These are phyloP conservation scores for Actinia equina DNA, from an alignment of 64 coral and sea anemone species.

Conservation along the genomic window DNA sequence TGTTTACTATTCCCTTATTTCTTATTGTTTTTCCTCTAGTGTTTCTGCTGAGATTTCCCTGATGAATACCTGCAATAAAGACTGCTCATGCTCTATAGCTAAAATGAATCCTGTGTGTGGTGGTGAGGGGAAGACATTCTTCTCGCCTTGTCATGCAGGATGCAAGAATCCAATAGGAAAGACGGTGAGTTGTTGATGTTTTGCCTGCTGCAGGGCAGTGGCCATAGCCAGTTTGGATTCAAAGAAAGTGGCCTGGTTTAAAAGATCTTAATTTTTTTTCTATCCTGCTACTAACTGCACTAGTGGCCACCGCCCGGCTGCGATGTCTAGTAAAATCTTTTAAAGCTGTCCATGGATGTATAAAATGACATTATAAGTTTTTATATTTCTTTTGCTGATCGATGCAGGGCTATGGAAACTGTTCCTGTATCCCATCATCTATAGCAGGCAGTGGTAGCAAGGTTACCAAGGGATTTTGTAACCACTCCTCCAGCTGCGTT, in stretches of 20 bases:
- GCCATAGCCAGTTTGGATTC: too few relatives aligned
- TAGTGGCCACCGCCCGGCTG: too few relatives aligned
- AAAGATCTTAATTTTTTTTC: too few relatives aligned
- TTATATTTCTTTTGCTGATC: background rate
- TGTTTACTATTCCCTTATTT: background rate
- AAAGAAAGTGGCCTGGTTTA: too few relatives aligned
- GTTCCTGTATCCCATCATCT: conserved; percentile 1
- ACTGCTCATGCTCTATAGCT: conserved; percentile 35
- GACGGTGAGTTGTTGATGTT: background rate
- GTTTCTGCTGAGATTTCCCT: background rate
- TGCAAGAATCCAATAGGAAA: conserved; percentile 24
- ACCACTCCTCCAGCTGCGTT: background rate
- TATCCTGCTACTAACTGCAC: too few relatives aligned
- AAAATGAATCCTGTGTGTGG: conserved; percentile 48
- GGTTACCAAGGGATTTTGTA: conserved; percentile 7
- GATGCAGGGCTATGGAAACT: background rate
- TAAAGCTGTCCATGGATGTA: background rate
- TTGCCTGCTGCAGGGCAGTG: too few relatives aligned
- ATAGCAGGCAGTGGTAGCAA: background rate
- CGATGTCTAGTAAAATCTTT: too few relatives aligned
- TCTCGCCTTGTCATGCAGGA: conserved; percentile 65
- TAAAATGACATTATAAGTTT: background rate
- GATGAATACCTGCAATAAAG: conserved; percentile 23
- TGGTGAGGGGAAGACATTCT: conserved; percentile 42
- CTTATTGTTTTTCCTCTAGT: background rate